Evolutionary conservation across 2,797 vertebrate species (phyloP).

Genomic region (Falco berigora): DNA sequence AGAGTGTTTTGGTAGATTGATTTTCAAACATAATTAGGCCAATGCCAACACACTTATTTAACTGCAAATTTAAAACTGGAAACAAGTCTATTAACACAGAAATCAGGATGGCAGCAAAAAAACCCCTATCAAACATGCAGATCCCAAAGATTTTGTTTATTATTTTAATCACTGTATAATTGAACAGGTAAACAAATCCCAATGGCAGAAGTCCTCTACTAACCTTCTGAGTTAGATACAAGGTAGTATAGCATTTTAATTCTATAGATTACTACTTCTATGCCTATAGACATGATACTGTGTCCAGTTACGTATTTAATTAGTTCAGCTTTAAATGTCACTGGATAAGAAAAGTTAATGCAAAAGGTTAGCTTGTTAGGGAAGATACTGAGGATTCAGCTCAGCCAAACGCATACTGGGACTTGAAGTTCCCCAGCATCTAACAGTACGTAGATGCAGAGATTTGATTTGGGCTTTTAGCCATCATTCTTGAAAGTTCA

Average conservation of each 20-base stretch:
- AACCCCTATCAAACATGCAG: neutral
- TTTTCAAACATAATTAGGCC: neutral
- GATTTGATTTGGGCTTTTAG: neutral
- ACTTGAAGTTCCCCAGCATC: neutral
- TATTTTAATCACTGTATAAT: neutral
- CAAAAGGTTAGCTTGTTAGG: neutral
- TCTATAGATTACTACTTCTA: neutral
- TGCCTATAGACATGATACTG: neutral
- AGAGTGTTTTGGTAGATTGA: neutral
- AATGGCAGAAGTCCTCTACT: neutral
- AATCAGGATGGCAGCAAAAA: neutral
- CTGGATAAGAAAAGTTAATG: neutral
- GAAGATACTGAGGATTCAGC: neutral
- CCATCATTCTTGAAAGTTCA: neutral
- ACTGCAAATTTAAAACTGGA: neutral
- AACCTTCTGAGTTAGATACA: neutral
- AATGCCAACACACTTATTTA: neutral
- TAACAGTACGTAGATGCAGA: neutral
- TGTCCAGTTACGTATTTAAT: neutral
- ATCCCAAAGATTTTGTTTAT: neutral
- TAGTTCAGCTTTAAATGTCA: conserved; percentile 7
- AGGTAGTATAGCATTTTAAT: neutral
- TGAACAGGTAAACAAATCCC: neutral
- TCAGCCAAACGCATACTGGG: neutral
- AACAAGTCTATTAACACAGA: neutral